Conservation (phyloP, 2,797 vertebrate species). For the Hylomyscus alleni region DNA sequence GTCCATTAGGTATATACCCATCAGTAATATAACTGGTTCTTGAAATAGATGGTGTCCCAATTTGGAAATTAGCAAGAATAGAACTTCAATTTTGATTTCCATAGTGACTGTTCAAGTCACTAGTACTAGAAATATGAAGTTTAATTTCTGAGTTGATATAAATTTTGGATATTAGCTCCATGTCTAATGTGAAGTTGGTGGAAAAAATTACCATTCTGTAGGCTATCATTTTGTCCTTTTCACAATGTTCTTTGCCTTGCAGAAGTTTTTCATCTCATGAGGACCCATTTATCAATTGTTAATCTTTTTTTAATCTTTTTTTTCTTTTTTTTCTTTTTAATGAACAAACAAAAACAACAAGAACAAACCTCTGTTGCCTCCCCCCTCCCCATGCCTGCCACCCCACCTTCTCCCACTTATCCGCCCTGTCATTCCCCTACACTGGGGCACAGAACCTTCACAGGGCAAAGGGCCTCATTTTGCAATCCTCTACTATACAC, state of each 20-base stretch:
- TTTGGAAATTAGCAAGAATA: background rate
- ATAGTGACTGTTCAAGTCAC: background rate
- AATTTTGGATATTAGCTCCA: background rate
- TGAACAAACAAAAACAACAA: too few relatives aligned
- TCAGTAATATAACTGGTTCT: background rate
- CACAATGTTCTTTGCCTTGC: background rate
- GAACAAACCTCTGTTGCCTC: too few relatives aligned
- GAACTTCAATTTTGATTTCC: background rate
- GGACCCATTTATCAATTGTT: background rate
- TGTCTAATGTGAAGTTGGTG: background rate
- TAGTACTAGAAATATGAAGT: background rate
- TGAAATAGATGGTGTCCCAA: background rate
- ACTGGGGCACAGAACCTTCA: too few relatives aligned
- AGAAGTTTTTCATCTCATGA: background rate
- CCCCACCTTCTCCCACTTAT: too few relatives aligned
- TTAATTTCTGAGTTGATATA: background rate
- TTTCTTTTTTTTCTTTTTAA: too few relatives aligned
- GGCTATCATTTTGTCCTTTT: background rate
- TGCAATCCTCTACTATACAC: too few relatives aligned
- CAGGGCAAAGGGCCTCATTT: too few relatives aligned
- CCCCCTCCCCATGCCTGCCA: too few relatives aligned
- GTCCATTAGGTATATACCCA: background rate
- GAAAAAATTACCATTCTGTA: background rate
- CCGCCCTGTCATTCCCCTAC: too few relatives aligned
- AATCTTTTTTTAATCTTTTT: too few relatives aligned